phyloP scores from a whole-genome alignment of 2,797 vertebrate species.

The Triplophysa bombifrons region DNA sequence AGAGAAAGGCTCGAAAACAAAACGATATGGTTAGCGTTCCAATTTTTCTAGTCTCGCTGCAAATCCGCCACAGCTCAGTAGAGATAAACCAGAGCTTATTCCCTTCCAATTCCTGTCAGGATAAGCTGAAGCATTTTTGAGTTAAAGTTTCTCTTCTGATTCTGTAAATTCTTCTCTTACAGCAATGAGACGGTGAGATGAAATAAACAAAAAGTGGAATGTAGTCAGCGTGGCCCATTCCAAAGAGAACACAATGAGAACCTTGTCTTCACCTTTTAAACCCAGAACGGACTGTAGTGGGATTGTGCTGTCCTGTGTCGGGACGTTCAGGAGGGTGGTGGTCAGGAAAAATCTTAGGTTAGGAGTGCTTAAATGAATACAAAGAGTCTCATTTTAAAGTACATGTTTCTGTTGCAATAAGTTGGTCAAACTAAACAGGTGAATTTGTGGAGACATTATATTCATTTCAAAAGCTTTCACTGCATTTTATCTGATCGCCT shows the following conservation, averaged over 20 bases:
- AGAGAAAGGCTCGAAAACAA: background rate
- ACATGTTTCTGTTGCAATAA: background rate
- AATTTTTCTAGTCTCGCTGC: constrained; percentile 8
- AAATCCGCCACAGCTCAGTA: constrained; percentile 42
- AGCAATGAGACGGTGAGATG: constrained; percentile 41
- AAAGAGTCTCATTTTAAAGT: no score
- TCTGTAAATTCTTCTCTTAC: constrained; percentile 19
- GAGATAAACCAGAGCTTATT: constrained; percentile 43
- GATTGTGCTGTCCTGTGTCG: background rate
- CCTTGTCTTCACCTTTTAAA: constrained; percentile 35
- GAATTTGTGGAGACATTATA: background rate
- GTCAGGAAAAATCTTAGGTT: background rate
- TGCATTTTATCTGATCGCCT: constrained; percentile 11
- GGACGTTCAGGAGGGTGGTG: constrained; percentile 5
- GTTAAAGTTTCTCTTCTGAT: constrained; percentile 40
- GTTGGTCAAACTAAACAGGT: background rate
- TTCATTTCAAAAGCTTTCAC: constrained; percentile 8
- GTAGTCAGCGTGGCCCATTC: constrained; percentile 32
- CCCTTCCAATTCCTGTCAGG: constrained; percentile 47
- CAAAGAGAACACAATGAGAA: constrained; percentile 1
- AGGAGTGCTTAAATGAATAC: no score
- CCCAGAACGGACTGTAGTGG: background rate
- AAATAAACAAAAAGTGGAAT: constrained; percentile 46
- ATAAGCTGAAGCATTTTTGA: constrained; percentile 17
- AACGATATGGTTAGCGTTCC: constrained; percentile 2